Conservation (phyloP, 2,888 invertebrate species). For the Eupithecia subumbrata region DNA sequence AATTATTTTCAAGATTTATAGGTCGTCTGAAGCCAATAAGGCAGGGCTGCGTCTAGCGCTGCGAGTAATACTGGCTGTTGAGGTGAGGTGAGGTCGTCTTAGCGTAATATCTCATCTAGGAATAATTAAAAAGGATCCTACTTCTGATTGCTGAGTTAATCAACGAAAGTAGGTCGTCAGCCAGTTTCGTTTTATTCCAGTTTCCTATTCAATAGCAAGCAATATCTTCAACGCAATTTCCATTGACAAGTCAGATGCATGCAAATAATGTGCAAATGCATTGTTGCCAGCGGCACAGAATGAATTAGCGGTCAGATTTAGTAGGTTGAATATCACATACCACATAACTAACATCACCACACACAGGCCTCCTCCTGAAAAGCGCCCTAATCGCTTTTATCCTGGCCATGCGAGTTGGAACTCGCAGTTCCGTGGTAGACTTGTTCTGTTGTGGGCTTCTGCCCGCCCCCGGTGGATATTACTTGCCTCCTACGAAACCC, state of each 20-base stretch:
- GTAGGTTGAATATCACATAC: not conserved
- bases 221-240: not conserved
- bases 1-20: not conserved
- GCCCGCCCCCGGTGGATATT: too few relatives aligned
- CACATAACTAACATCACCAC: not conserved
- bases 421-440: too few relatives aligned
- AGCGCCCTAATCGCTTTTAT: too few relatives aligned
- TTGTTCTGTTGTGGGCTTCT: too few relatives aligned
- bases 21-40: not conserved
- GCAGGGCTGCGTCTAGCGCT: too few relatives aligned
- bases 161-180: not conserved
- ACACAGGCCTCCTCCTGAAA: too few relatives aligned
- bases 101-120: not conserved
- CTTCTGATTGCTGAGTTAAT: not conserved
- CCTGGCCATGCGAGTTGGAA: too few relatives aligned
- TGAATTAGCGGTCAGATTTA: not conserved
- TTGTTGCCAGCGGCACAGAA: not conserved
- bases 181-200: too few relatives aligned
- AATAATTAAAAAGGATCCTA: not conserved
- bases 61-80: too few relatives aligned
- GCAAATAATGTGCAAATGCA: not conserved
- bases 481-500: too few relatives aligned
- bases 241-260: not conserved
- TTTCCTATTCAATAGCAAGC: not conserved
- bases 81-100: not conserved